Percentiles rank a stretch among this genome's conserved stretches.
Conservation (phyloP, 1,140 invertebrate genomes). For the Papilio machaon region DNA sequence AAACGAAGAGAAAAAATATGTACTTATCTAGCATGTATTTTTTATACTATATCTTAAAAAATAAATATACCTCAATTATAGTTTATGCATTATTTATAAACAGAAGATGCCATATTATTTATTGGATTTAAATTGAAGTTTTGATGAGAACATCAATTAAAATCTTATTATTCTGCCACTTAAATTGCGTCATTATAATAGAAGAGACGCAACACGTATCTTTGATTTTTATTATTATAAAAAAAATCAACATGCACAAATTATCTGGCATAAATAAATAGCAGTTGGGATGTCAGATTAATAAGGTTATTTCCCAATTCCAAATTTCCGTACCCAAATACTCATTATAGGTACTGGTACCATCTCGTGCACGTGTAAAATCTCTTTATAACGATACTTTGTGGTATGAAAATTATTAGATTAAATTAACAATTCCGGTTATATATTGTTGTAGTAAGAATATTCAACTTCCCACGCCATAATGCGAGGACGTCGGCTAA, state of each 20-base stretch:
- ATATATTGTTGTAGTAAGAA: background rate
- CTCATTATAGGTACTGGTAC: background rate
- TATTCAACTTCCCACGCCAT: constrained; percentile 13
- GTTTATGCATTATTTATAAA: too few relatives aligned
- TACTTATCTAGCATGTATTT: too few relatives aligned
- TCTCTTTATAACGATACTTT: background rate
- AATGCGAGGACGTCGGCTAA: constrained; percentile 14
- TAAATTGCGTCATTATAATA: background rate
- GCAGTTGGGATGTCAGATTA: too few relatives aligned
- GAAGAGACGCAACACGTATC: background rate
- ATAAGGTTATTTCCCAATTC: background rate
- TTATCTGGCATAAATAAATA: too few relatives aligned
- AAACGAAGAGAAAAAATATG: too few relatives aligned
- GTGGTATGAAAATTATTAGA: background rate
- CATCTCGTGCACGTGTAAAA: background rate
- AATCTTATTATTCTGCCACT: background rate
- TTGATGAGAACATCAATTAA: background rate
- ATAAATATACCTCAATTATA: too few relatives aligned
- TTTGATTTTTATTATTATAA: too few relatives aligned
- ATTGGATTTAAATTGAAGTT: background rate
- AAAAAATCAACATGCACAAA: too few relatives aligned
- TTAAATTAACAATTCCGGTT: constrained; percentile 8
- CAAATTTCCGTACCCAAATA: background rate
- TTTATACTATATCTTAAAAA: too few relatives aligned
- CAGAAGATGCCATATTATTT: too few relatives aligned